A percentile compares a stretch with the other conserved stretches of the same genome.
Conservation (phyloP, 2,888 invertebrate genomes). For the Thalpophila matura region DNA sequence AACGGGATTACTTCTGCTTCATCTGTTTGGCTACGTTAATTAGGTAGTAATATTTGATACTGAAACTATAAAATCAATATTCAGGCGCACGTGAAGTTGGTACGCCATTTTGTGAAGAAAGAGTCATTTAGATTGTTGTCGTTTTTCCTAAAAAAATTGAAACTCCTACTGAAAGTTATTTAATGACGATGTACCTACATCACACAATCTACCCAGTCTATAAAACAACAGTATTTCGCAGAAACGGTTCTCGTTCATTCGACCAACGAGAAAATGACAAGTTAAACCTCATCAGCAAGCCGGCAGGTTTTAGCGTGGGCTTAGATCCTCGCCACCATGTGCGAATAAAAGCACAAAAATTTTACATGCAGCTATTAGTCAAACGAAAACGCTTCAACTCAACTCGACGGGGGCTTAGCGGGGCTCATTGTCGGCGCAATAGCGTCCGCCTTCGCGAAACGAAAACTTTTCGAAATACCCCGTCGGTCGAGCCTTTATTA, state of each 20-base stretch:
- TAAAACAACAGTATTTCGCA: neutral
- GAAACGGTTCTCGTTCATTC: neutral
- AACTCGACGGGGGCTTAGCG: slow-evolving; percentile 76
- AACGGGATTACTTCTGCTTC: slow-evolving; percentile 48
- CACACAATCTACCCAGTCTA: neutral
- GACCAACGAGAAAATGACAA: slow-evolving; percentile 28
- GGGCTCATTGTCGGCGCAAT: slow-evolving; percentile 83
- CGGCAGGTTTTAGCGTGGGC: slow-evolving; percentile 21
- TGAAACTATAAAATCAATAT: slow-evolving; percentile 12
- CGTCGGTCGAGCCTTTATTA: slow-evolving; percentile 87
- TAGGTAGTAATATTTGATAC: slow-evolving; percentile 34
- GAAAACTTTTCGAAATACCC: slow-evolving; percentile 88
- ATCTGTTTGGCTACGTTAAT: slow-evolving; percentile 44
- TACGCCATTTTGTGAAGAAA: neutral
- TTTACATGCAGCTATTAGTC: slow-evolving; percentile 74
- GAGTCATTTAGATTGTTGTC: neutral
- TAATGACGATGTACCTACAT: too few relatives aligned
- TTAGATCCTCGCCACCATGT: slow-evolving; percentile 51
- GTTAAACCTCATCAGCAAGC: slow-evolving; percentile 23
- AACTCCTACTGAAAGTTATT: too few relatives aligned
- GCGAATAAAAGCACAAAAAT: slow-evolving; percentile 65
- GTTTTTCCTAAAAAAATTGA: neutral
- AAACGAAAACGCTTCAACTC: slow-evolving; percentile 76
- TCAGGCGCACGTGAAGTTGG: neutral
- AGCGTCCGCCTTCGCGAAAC: slow-evolving; percentile 86